These are phyloP conservation scores for Eupeodes corollae DNA, from an alignment of 1,140 invertebrate species.

Conservation along the genomic window DNA sequence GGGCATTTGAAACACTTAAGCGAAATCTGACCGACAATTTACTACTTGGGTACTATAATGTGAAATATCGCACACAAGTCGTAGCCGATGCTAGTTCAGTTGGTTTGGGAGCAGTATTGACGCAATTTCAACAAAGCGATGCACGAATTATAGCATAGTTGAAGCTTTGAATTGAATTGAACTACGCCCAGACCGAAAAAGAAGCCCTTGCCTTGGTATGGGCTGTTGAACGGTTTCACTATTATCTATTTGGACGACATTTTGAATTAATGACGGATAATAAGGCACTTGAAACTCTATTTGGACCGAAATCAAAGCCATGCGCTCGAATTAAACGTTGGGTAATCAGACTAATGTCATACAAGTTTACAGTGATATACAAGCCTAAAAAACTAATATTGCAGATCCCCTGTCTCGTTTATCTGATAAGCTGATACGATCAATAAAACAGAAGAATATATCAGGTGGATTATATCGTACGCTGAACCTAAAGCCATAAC, in stretches of 20 bases:
- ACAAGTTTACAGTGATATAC: slow-evolving; percentile 14
- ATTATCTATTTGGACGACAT: slow-evolving; percentile 17
- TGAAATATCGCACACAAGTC: slow-evolving; percentile 18
- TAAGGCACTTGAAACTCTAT: slow-evolving; percentile 14
- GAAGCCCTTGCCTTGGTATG: slow-evolving; percentile 27
- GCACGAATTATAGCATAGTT: slow-evolving; percentile 7
- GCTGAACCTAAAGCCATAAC: neutral
- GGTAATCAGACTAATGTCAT: slow-evolving; percentile 16
- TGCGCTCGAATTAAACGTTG: slow-evolving; percentile 16
- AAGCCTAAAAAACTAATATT: slow-evolving; percentile 7
- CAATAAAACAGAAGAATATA: neutral
- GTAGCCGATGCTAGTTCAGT: slow-evolving; percentile 37
- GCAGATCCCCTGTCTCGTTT: slow-evolving; percentile 8
- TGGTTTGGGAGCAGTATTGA: slow-evolving; percentile 29
- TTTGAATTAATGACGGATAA: slow-evolving; percentile 35
- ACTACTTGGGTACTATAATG: slow-evolving; percentile 10
- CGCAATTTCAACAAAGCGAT: slow-evolving; percentile 4
- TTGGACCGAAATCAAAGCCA: slow-evolving; percentile 11
- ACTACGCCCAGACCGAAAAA: slow-evolving; percentile 34
- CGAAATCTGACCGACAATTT: neutral
- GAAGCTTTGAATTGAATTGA: slow-evolving; percentile 17
- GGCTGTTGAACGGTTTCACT: slow-evolving; percentile 19
- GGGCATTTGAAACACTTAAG: neutral
- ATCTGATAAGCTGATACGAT: slow-evolving; percentile 4
- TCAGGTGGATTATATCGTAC: neutral